Conservation (phyloP, 1,140 invertebrate genomes). For the Chlorops oryzae region DNA sequence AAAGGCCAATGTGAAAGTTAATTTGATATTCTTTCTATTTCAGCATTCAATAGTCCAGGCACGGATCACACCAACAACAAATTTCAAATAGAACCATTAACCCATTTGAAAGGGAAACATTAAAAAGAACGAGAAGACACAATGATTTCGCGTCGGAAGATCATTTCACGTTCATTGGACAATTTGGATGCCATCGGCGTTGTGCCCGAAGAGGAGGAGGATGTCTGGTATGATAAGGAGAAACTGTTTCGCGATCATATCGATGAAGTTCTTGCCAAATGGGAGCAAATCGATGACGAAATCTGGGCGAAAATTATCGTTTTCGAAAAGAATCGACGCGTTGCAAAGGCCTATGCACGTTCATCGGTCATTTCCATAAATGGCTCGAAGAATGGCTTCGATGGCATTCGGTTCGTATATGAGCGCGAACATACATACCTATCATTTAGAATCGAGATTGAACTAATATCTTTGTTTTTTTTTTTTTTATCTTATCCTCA, state of each 20-base stretch:
- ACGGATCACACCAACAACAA: too few relatives aligned
- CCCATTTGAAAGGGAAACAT: too few relatives aligned
- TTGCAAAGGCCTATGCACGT: conserved; percentile 91
- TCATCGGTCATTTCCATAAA: conserved; percentile 91
- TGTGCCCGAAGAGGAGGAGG: conserved; percentile 79
- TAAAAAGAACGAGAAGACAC: too few relatives aligned
- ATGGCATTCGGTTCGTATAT: conserved; percentile 76
- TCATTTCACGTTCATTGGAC: conserved; percentile 84
- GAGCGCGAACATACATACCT: background rate
- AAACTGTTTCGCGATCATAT: conserved; percentile 93
- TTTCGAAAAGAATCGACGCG: conserved; percentile 83
- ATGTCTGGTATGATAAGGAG: conserved; percentile 90
- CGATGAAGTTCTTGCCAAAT: conserved; percentile 90
- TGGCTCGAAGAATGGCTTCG: conserved; percentile 90
- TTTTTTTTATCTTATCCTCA: background rate
- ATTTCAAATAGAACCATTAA: too few relatives aligned
- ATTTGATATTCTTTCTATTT: too few relatives aligned
- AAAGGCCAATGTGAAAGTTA: too few relatives aligned
- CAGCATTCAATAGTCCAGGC: too few relatives aligned
- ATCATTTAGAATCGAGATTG: too few relatives aligned
- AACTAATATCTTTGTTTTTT: background rate
- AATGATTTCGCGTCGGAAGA: conserved; percentile 87
- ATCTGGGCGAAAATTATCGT: conserved; percentile 97
- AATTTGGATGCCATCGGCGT: conserved; percentile 69
- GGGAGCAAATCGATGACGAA: conserved; percentile 94